Evolutionary conservation across 1,140 invertebrate species (phyloP), one percentile per base, ranked within the genome.

Genomic region (Apis laboriosa): DNA sequence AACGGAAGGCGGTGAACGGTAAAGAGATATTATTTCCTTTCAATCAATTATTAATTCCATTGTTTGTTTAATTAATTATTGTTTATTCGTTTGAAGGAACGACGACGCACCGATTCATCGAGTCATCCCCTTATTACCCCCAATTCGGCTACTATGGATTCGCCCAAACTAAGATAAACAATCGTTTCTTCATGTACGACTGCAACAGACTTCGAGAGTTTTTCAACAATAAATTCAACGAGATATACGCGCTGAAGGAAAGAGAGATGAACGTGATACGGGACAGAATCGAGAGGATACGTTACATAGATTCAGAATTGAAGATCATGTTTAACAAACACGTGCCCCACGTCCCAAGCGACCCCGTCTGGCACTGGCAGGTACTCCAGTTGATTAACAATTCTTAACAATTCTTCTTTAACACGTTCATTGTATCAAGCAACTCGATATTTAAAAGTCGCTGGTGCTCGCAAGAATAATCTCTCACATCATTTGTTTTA

Each of bases 191-290:
- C 28, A 28, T 81, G 21, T 80, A 91, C 28, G 94, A 95, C 28
- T 78, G 92, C 15, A 87, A 72, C 9, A 91, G 90, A 1, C 84
- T 95, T 17, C 92, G 92, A 34, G 73, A 88, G 9, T 90, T 94
- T 74, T 95, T 95, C 82, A 95, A 95, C 76, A 90, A 93, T 71
- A 66, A 90, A 19, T 95, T 95, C 79, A 90, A 95, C 21, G 92
- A 95, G 53, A 91, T 94, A 5, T 92, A 91, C 55, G 85, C 86
- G 34, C 55, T 91, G 19, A 95, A 95, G 70, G 87, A 94, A 81
- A 84, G 84, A 0, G 92, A 93, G 82, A 90, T 94, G 83, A 77
- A 66, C 12, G 58, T 88, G 9, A 84, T 93, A 53, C 56, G 24
- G 0, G 88, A 93, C 15, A 90, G 84, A 21, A 93, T 92, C 71